Conservation (phyloP, 2,797 vertebrate genomes). For the Paramormyrops hopkinsi region DNA sequence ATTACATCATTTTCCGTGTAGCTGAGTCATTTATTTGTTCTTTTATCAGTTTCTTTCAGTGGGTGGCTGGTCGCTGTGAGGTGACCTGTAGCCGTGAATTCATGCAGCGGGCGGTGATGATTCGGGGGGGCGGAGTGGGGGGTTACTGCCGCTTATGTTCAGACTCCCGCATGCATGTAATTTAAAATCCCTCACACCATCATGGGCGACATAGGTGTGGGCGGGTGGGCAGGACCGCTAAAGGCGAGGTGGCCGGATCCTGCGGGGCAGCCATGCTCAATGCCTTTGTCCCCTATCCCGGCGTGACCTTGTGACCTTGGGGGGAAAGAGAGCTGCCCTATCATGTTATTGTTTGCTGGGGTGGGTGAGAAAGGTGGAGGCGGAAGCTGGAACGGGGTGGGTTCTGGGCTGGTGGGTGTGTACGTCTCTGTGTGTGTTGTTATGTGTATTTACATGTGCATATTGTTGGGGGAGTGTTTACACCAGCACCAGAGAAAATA, state of each 20-base stretch:
- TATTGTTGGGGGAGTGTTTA: not conserved
- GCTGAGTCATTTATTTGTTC: conserved; percentile 2
- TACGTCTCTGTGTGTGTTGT: not conserved
- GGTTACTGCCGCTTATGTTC: not conserved
- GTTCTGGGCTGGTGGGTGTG: not conserved
- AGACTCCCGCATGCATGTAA: not conserved
- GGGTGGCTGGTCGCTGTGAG: not conserved
- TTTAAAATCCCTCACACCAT: not conserved
- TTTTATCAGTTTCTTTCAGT: conserved; percentile 5
- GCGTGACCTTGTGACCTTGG: not conserved
- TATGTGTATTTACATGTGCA: conserved; percentile 11
- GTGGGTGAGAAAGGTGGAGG: not conserved
- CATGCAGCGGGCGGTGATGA: not conserved
- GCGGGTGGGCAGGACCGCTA: not conserved
- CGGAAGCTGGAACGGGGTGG: not conserved
- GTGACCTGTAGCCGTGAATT: conserved; percentile 1
- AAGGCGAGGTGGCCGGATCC: not conserved
- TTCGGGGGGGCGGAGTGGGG: not conserved
- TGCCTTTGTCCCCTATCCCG: not conserved
- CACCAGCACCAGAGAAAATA: not conserved
- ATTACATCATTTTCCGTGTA: not conserved
- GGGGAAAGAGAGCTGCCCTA: not conserved
- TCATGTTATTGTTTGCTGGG: not conserved
- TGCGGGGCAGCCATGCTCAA: not conserved
- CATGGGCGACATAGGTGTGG: not conserved